Evolutionary conservation across 2,113 vertebrate species (phyloP).

Genomic region (Catharus bicknelli): DNA sequence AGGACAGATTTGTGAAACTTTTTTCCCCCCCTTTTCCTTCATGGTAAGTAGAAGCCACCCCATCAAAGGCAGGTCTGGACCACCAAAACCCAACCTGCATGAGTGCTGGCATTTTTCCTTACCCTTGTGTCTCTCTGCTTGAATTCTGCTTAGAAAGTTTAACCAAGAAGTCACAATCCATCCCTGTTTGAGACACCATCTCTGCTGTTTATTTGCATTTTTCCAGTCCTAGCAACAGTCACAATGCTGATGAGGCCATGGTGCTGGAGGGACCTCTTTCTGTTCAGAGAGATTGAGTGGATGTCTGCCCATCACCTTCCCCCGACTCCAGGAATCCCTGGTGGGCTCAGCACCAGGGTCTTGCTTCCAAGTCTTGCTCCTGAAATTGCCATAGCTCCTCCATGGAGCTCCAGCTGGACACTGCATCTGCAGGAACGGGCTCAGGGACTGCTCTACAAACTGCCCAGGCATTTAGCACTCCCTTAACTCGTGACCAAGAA

Average conservation of each 20-base stretch:
- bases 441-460: background rate
- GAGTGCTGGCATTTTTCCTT: background rate
- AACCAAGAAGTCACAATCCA: background rate
- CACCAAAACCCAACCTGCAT: background rate
- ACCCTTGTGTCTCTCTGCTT: background rate
- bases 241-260: fast-evolving
- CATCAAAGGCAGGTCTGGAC: background rate
- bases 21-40: background rate
- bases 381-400: background rate
- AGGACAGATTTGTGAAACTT: no score
- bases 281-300: background rate
- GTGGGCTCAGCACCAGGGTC: background rate
- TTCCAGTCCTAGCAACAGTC: background rate
- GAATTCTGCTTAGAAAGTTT: background rate
- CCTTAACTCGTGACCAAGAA: no score
- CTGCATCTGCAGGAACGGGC: background rate
- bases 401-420: background rate
- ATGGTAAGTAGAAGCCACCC: background rate
- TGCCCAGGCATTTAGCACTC: background rate
- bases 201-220: background rate
- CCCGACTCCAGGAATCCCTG: fast-evolving
- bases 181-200: background rate
- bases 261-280: background rate
- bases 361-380: background rate
- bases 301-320: background rate